Base-by-base conservation (phyloP, 2,113 vertebrate genomes). In the Coregonus clupeaformis region DNA sequence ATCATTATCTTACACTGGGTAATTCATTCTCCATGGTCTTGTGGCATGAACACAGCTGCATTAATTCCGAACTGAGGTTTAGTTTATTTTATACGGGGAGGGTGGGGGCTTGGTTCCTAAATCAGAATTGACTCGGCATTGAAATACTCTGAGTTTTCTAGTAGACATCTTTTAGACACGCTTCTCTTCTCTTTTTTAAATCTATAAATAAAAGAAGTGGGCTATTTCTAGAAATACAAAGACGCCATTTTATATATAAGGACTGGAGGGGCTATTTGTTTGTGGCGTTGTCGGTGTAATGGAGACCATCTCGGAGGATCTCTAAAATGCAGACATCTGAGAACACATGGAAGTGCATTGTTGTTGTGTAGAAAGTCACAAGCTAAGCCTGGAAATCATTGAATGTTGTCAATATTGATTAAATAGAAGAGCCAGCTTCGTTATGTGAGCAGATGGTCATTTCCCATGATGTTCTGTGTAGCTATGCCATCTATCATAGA, bases 331-430 rank as follows among this genome's bases (percentile, higher is more conserved):
- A 45, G 66, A 45, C 11, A n/a, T 68, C 36, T 45, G 47, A 32
- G 57, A 59, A 62, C 71, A 63, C 22, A 20, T 60, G 71, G 29
- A 62, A 47, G 59, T 6, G 11, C 24, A 73, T 12, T 52, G 72
- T 27, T 55, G 5, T 73, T 55, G 14, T 18, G 69, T 29, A 52
- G 18, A 59, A 57, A 59, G 52, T 71, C 24, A 47, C 42, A 63
- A 47, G 13, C 45, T 45, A 49, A 36, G 30, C 22, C 60, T 63
- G 59, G 59, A 73, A 64, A 16, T 36, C 32, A 64, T 64, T 73
- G 24, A 47, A 32, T 73, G 12, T 29, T 47, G 71, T 64, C 36
- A 47, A 63, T 45, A 27, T 47, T 24, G n/a, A 63, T 36, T 12
- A 62, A n/a, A 72, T 32, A 5, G 45, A 27, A 25, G 25, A 29